phyloP scores from a whole-genome alignment of 2,888 invertebrate genomes.

The Macrosoma leucophasiata region DNA sequence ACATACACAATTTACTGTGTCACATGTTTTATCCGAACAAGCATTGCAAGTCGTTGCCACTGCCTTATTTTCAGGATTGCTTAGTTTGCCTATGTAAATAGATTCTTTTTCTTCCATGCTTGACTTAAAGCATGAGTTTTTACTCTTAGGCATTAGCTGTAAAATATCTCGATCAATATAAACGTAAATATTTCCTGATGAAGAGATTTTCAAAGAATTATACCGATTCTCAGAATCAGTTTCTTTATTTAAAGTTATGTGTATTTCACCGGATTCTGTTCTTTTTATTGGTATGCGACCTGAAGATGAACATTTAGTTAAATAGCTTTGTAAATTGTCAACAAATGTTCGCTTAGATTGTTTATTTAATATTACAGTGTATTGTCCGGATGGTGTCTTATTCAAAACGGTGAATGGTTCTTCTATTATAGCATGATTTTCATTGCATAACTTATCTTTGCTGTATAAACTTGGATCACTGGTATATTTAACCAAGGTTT shows the following conservation, averaged over 20 bases:
- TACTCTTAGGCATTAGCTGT: too few relatives aligned
- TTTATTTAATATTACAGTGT: constrained; percentile 39
- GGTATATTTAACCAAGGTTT: constrained; percentile 33
- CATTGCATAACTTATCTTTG: too few relatives aligned
- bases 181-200: constrained; percentile 47
- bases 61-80: constrained; percentile 31
- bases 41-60: constrained; percentile 37
- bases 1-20: constrained; percentile 36
- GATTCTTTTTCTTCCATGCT: constrained; percentile 7
- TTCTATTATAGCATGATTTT: constrained; percentile 23
- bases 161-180: constrained; percentile 37
- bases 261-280: constrained; percentile 39
- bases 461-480: constrained; percentile 39
- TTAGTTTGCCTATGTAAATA: constrained; percentile 24
- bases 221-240: constrained; percentile 25
- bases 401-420: constrained; percentile 32
- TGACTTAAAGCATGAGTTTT: too few relatives aligned
- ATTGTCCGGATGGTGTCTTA: constrained; percentile 40
- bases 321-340: constrained; percentile 37
- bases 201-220: constrained; percentile 43
- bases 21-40: constrained; percentile 29
- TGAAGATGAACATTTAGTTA: constrained; percentile 30
- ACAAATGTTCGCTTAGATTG: constrained; percentile 41
- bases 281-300: constrained; percentile 35
- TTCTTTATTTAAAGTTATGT: constrained; percentile 33